phyloP scores from a whole-genome alignment of 2,113 vertebrate species.

The Cyprinodon brontotheroides region DNA sequence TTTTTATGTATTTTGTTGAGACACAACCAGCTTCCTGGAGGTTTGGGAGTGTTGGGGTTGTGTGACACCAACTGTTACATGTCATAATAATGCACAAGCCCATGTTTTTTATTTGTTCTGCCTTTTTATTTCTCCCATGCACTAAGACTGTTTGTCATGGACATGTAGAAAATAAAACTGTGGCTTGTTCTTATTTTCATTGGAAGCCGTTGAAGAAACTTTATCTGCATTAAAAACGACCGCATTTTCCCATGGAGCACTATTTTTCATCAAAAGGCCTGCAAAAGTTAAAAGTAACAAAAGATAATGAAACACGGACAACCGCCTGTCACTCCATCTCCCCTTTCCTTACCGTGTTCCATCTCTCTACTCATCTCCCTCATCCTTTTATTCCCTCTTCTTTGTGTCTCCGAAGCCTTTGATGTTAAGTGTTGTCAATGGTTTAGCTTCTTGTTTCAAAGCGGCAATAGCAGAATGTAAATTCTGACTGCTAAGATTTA shows the following conservation, averaged over 20 bases:
- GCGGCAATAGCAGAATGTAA: conserved; percentile 92
- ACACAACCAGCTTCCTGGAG: conserved; percentile 47
- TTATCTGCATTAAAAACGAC: conserved; percentile 62
- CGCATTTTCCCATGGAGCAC: conserved; percentile 55
- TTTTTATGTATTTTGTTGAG: conserved; percentile 7
- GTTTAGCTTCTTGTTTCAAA: conserved; percentile 92
- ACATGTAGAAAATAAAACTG: conserved; percentile 55
- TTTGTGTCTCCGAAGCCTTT: conserved; percentile 87
- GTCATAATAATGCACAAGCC: conserved; percentile 66
- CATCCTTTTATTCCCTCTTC: conserved; percentile 74
- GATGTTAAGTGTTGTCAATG: conserved; percentile 96
- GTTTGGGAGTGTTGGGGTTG: conserved; percentile 56
- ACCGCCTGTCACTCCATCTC: conserved; percentile 60
- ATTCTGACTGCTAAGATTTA: conserved; percentile 96
- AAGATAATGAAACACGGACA: conserved; percentile 48
- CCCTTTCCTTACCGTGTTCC: conserved; percentile 45
- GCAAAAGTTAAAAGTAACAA: conserved; percentile 20
- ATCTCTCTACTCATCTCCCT: conserved; percentile 49
- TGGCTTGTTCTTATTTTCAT: conserved; percentile 39
- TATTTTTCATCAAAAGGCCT: conserved; percentile 44
- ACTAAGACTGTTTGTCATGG: conserved; percentile 63
- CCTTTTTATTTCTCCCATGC: conserved; percentile 36
- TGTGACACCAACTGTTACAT: conserved; percentile 81
- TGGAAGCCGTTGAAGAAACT: conserved; percentile 64
- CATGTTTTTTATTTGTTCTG: conserved; percentile 20